Conservation (phyloP, 2,797 vertebrate genomes). For the Hemibagrus guttatus region DNA sequence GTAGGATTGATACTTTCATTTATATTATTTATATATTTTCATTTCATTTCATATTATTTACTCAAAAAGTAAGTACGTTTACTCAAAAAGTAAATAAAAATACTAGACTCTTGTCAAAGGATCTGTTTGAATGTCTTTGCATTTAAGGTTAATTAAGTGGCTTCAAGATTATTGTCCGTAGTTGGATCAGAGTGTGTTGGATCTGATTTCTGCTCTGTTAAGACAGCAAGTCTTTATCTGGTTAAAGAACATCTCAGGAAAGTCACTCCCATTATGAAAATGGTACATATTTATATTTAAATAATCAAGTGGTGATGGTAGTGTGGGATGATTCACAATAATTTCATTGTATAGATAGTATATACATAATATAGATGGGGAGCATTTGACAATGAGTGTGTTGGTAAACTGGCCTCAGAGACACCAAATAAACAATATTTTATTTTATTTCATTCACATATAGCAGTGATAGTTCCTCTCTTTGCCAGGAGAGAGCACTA, state of each 20-base stretch:
- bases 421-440: not conserved
- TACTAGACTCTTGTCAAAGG: too few species aligned
- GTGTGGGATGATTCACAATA: not conserved
- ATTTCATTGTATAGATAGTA: not conserved
- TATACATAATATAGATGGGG: not conserved
- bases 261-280: not conserved
- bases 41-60: too few species aligned
- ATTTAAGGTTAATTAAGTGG: not conserved
- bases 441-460: not conserved
- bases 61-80: too few species aligned
- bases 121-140: not conserved
- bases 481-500: constrained; percentile 37
- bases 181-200: not conserved
- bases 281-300: not conserved
- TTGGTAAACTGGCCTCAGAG: not conserved
- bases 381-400: not conserved
- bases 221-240: not conserved
- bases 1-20: not conserved
- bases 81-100: too few species aligned
- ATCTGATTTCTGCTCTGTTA: not conserved
- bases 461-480: constrained; percentile 16
- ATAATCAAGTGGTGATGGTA: not conserved
- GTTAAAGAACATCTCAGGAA: not conserved
- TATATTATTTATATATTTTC: too few species aligned
- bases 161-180: not conserved